Base-by-base conservation (phyloP, 2,888 invertebrate species). In the Ommatoiulus sabulosus region DNA sequence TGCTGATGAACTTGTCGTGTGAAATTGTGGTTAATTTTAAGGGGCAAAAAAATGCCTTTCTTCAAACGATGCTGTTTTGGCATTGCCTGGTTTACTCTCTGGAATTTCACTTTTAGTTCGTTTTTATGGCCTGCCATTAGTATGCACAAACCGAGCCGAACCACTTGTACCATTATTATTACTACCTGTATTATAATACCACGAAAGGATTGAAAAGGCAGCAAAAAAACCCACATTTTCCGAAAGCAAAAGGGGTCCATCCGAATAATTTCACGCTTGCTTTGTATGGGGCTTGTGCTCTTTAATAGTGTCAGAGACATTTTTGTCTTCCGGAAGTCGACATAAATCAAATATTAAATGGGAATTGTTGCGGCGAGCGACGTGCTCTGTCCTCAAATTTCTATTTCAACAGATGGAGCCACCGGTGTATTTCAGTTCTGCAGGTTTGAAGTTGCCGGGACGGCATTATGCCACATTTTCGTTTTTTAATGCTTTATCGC, bases 1-100 rank as follows among this genome's bases (percentile, higher is more conserved):
- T 80, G 80, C 80, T 80, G 80, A 80, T 80, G 80, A 80, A 80
- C 80, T 80, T 80, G 80, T 80, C 80, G 80, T 80, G 80, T 80
- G 80, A 80, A 80, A 80, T 80, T 80, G 80, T 80, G 80, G 80
- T 80, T 80, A 80, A 80, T 80, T 80, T 80, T 80, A 3, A 15
- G 35, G 35, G 15, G 80, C 35, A 10, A 80, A 80, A 80, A 80
- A 72, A 80, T 4, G 10, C 12, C 12, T 35, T 80, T 72, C 35
- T 80, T 80, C 15, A 24, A 80, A 24, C 80, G 10, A 80, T 35
- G 80, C 35, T 80, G 80, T 35, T 80, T 35, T 80, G 80, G 80
- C 35, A 35, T 35, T 80, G 80, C 80, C 80, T 80, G 80, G 80
- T 24, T 80, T 80, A 12, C 35, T 80, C 80, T 80, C 80, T 35